Conservation (phyloP, 2,113 vertebrate genomes). For the Eclectus roratus region DNA sequence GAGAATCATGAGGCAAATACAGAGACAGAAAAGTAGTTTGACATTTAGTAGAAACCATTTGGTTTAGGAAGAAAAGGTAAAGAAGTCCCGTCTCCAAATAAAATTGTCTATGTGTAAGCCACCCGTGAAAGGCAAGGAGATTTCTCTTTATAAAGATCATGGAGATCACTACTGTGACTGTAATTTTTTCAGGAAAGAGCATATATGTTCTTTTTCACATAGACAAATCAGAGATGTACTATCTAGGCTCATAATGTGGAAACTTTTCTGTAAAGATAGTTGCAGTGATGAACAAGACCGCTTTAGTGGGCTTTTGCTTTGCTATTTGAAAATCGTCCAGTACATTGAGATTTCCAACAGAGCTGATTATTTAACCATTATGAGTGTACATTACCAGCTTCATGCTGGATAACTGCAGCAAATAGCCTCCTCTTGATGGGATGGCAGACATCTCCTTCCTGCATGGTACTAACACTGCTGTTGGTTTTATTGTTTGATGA, state of each 20-base stretch:
- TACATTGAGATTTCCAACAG: not conserved
- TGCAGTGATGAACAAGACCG: not conserved
- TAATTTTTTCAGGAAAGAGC: not conserved
- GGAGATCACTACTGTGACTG: not conserved
- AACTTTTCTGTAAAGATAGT: not conserved
- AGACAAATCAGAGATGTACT: not conserved
- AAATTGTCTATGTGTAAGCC: not conserved
- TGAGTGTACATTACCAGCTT: not conserved
- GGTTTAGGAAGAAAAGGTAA: not conserved
- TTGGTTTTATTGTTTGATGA: not conserved
- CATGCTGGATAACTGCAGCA: not conserved
- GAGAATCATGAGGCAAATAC: not conserved
- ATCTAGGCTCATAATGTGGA: not conserved
- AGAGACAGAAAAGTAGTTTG: not conserved
- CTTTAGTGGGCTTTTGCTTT: not conserved
- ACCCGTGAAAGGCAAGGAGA: not conserved
- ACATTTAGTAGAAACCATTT: not conserved
- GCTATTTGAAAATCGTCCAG: not conserved
- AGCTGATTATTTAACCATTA: not conserved
- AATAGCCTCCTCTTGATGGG: not conserved
- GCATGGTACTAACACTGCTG: not conserved
- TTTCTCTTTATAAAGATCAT: not conserved
- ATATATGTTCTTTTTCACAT: not conserved
- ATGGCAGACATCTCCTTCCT: not conserved
- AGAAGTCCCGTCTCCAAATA: not conserved